These are phyloP conservation scores for Mormyrops boulengeri DNA, from an alignment of 2,797 vertebrate species.

Conservation along the genomic window DNA sequence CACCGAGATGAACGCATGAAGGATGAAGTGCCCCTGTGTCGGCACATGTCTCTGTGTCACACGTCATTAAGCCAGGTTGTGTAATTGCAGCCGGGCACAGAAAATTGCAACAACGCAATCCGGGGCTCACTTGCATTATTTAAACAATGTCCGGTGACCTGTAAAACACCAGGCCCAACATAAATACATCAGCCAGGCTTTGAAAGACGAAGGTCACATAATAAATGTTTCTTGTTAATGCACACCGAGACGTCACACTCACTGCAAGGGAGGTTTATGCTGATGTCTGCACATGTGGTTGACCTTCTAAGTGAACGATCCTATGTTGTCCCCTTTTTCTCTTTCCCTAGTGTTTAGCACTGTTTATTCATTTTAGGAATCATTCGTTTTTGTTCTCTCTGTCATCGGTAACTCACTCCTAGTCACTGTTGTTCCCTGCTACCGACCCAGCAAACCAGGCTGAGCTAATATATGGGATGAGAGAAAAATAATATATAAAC, in stretches of 20 bases:
- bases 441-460: neutral
- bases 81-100: slow-evolving; percentile 35
- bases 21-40: neutral
- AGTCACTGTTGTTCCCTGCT: neutral
- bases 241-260: slow-evolving; percentile 15
- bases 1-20: neutral
- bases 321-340: neutral
- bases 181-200: slow-evolving; percentile 34
- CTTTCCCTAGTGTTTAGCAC: slow-evolving; percentile 23
- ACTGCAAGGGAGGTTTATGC: slow-evolving; percentile 28
- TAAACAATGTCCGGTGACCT: slow-evolving; percentile 31
- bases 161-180: slow-evolving; percentile 30
- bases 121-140: slow-evolving; percentile 32
- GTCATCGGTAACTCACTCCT: neutral
- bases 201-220: slow-evolving; percentile 23
- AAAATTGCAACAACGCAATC: slow-evolving; percentile 26
- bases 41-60: neutral
- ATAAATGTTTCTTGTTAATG: slow-evolving; percentile 37
- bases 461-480: neutral
- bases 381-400: neutral
- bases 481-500: slow-evolving; percentile 10
- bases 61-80: slow-evolving; percentile 32
- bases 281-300: slow-evolving; percentile 33
- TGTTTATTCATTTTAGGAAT: neutral
- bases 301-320: slow-evolving; percentile 32